Conservation (phyloP, 2,797 vertebrate genomes). For the Acipenser transmontanus region DNA sequence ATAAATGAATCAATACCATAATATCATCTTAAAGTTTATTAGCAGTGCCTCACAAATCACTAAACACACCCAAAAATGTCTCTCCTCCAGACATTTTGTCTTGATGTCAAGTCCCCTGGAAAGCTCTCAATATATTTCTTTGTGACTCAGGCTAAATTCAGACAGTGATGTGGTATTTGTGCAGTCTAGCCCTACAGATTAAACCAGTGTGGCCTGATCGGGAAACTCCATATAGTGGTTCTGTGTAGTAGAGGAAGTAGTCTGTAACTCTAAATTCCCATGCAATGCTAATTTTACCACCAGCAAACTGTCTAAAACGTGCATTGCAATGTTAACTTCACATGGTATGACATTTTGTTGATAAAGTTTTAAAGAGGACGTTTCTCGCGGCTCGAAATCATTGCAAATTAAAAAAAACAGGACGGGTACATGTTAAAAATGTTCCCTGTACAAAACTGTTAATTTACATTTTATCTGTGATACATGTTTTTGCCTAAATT, state of each 20-base stretch:
- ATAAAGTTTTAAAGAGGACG: background rate
- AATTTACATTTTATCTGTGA: too few species aligned
- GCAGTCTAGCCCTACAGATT: slow-evolving; percentile 17
- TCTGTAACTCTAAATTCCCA: slow-evolving; percentile 5
- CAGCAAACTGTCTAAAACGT: background rate
- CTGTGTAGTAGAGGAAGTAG: background rate
- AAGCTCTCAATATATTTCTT: slow-evolving; percentile 13
- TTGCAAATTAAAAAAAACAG: too few species aligned
- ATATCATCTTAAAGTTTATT: background rate
- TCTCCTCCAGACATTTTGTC: slow-evolving; percentile 11
- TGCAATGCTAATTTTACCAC: slow-evolving; percentile 1
- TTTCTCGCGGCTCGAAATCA: too few species aligned
- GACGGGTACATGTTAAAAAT: too few species aligned
- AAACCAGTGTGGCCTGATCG: slow-evolving; percentile 10
- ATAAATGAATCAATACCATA: too few species aligned
- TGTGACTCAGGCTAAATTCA: slow-evolving; percentile 24
- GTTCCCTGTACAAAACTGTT: too few species aligned
- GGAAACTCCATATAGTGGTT: background rate
- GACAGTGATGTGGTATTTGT: slow-evolving; percentile 22
- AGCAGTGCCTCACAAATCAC: slow-evolving; percentile 1
- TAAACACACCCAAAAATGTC: slow-evolving; percentile 5
- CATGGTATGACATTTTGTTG: background rate
- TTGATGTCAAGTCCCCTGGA: slow-evolving; percentile 1
- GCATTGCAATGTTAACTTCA: background rate
- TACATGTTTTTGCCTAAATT: too few species aligned